Percentiles rank a stretch among this genome's conserved stretches.
phyloP scores from a whole-genome alignment of 2,888 invertebrate species.

The Euclidia mi region DNA sequence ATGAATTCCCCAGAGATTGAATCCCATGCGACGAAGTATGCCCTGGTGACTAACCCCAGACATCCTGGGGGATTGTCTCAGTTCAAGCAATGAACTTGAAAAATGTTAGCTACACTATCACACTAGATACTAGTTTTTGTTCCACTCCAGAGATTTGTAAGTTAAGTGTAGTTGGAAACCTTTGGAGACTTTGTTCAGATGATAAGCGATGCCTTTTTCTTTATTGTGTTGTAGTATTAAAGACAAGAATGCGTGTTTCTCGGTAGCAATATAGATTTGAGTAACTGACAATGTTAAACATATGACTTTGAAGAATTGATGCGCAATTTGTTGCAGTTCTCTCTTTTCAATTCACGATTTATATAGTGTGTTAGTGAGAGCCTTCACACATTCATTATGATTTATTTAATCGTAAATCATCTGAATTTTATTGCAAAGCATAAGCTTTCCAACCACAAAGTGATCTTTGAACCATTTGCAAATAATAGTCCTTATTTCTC shows the following conservation, averaged over 20 bases:
- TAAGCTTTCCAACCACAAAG: too few relatives aligned
- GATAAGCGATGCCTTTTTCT: constrained; percentile 19
- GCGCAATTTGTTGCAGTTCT: too few relatives aligned
- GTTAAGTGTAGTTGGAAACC: constrained; percentile 18
- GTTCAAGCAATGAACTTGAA: constrained; percentile 76
- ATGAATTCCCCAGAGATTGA: constrained; percentile 89
- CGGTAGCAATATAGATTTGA: not conserved
- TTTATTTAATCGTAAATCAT: too few relatives aligned
- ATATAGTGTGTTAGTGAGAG: too few relatives aligned
- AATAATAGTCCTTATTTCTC: too few relatives aligned
- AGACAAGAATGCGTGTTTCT: not conserved
- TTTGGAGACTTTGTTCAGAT: constrained; percentile 22
- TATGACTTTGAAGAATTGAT: too few relatives aligned
- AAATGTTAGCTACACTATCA: constrained; percentile 64
- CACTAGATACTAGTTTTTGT: constrained; percentile 50
- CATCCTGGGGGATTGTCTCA: constrained; percentile 74
- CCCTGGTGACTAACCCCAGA: constrained; percentile 68
- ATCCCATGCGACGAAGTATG: constrained; percentile 81
- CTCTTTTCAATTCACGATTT: too few relatives aligned
- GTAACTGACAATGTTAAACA: not conserved
- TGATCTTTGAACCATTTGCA: too few relatives aligned
- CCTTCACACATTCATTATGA: too few relatives aligned
- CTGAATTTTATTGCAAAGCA: too few relatives aligned
- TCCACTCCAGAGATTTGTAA: constrained; percentile 18
- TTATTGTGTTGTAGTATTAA: not conserved